phyloP scores from a whole-genome alignment of 2,888 invertebrate genomes.

The Tipula helvola region DNA sequence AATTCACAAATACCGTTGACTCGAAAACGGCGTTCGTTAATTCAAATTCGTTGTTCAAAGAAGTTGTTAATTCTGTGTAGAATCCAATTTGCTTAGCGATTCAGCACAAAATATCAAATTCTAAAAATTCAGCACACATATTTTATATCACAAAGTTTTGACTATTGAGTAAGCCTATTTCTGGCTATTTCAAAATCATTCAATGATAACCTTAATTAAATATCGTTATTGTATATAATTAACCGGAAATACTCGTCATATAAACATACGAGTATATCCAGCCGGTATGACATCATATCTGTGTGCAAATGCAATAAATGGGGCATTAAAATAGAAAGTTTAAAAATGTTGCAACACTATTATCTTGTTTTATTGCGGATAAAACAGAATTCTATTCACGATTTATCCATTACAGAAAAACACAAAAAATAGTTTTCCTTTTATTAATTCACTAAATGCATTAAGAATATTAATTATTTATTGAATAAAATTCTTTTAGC shows the following conservation, averaged over 20 bases:
- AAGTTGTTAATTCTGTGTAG: no score
- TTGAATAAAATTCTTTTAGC: neutral
- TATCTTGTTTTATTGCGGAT: neutral
- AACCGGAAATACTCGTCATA: neutral
- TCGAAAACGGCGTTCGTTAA: no score
- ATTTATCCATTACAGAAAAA: neutral
- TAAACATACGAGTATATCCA: neutral
- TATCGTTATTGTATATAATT: neutral
- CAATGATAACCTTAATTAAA: neutral
- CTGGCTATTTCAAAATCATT: neutral
- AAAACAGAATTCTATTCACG: neutral
- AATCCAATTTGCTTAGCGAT: no score
- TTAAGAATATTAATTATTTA: neutral
- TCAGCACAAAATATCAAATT: no score
- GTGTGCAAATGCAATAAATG: neutral
- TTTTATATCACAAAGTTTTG: neutral
- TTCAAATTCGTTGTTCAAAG: no score
- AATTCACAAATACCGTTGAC: no score
- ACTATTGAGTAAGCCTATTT: neutral
- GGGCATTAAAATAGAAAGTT: neutral
- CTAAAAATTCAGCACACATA: neutral
- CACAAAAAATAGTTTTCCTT: neutral
- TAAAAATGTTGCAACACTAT: neutral
- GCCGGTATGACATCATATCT: neutral
- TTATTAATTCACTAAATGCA: neutral